A percentile compares a stretch with the other conserved stretches of the same genome.
These are phyloP conservation scores for Caenorhabditis sinica DNA, from an alignment of 2,888 invertebrate species.

Conservation along the genomic window DNA sequence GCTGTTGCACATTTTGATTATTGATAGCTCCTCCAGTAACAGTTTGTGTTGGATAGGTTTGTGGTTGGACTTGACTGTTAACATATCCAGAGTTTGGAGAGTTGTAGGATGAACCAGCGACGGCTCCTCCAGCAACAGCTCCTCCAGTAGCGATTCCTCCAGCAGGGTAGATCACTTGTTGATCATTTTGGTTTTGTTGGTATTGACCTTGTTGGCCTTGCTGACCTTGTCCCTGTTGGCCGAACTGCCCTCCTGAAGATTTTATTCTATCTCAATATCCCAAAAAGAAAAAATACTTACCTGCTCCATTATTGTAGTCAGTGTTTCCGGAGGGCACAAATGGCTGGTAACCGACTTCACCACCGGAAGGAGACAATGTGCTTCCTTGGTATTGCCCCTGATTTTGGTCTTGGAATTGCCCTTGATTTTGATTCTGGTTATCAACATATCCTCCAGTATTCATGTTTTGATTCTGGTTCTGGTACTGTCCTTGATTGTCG, in stretches of 20 bases:
- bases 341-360: slow-evolving; percentile 64
- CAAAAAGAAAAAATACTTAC: neutral
- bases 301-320: slow-evolving; percentile 38
- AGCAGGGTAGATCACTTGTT: slow-evolving; percentile 51
- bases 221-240: slow-evolving; percentile 19
- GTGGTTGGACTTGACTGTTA: slow-evolving; percentile 51
- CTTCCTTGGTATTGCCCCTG: slow-evolving; percentile 32
- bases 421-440: slow-evolving; percentile 23
- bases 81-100: slow-evolving; percentile 56
- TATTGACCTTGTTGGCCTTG: slow-evolving; percentile 39
- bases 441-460: slow-evolving; percentile 17
- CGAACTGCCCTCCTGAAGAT: slow-evolving; percentile 26
- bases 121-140: slow-evolving; percentile 10
- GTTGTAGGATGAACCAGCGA: slow-evolving; percentile 43
- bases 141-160: slow-evolving; percentile 41
- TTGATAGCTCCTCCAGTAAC: slow-evolving; percentile 47
- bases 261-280: no score
- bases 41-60: slow-evolving; percentile 61
- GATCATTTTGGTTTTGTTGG: slow-evolving; percentile 46
- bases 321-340: slow-evolving; percentile 59
- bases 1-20: slow-evolving; percentile 58
- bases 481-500: slow-evolving; percentile 8
- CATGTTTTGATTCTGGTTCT: slow-evolving; percentile 8
- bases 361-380: slow-evolving; percentile 52
- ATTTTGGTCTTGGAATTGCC: slow-evolving; percentile 23